phyloP scores from a whole-genome alignment of 2,113 vertebrate genomes.

The Rhineura floridana region DNA sequence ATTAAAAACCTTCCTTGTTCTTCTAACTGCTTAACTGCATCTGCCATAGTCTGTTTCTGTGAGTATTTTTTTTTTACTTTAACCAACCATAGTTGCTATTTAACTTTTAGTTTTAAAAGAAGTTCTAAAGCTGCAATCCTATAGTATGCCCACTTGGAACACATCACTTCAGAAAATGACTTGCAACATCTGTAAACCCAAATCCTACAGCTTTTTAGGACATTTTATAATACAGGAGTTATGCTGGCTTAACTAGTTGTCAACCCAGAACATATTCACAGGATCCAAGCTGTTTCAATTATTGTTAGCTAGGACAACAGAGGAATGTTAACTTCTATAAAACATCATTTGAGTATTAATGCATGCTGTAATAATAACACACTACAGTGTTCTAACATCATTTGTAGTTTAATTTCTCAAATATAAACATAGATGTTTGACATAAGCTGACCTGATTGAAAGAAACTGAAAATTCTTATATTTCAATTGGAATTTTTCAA shows the following conservation, averaged over 20 bases:
- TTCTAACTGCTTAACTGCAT: conserved; percentile 66
- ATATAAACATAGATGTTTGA: background rate
- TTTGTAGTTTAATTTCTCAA: background rate
- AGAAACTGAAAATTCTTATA: background rate
- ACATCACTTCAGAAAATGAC: background rate
- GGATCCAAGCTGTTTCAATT: background rate
- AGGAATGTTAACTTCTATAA: background rate
- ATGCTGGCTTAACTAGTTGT: background rate
- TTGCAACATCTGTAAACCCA: background rate
- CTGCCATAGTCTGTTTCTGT: conserved; percentile 77
- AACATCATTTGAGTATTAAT: background rate
- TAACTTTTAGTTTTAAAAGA: conserved; percentile 15
- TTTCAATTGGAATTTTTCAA: too few relatives aligned
- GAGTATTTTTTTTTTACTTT: conserved; percentile 71
- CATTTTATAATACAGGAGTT: conserved; percentile 41
- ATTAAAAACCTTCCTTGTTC: conserved; percentile 65
- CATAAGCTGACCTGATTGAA: background rate
- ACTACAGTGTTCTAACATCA: background rate
- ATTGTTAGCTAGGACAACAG: background rate
- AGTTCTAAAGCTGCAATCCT: background rate
- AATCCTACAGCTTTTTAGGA: conserved; percentile 42
- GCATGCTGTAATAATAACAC: background rate
- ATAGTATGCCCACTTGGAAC: too few relatives aligned
- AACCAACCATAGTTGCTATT: conserved; percentile 12
- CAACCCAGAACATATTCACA: background rate